Percentiles rank a stretch among this genome's conserved stretches.
Evolutionary conservation across 2,113 vertebrate genomes (phyloP).

Genomic region (Sturnira hondurensis): DNA sequence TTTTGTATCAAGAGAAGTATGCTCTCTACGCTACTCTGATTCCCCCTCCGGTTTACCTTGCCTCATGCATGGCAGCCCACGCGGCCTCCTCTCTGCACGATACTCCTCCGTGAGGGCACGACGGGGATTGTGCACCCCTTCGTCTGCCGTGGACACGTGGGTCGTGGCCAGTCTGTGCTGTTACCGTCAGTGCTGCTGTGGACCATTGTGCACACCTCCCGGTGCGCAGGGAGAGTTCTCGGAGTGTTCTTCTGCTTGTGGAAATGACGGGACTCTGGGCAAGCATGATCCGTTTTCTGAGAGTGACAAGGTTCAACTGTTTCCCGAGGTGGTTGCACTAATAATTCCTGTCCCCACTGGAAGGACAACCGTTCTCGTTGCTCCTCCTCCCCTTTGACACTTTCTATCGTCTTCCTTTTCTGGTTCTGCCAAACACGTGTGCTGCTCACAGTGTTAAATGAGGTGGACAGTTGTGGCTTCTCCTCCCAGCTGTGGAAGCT

Average conservation of each 20-base stretch:
- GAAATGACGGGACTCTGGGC: background rate
- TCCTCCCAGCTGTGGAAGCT: background rate
- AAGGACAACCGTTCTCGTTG: too few species aligned
- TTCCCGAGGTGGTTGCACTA: background rate
- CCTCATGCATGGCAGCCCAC: too few species aligned
- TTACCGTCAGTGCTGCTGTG: background rate
- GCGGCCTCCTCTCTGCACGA: background rate
- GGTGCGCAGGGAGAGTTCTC: background rate
- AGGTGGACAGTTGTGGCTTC: background rate
- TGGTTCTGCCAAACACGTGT: background rate
- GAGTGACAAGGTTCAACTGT: too few species aligned
- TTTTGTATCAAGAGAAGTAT: background rate
- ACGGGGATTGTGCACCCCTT: background rate
- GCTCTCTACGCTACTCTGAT: background rate
- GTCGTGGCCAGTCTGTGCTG: background rate
- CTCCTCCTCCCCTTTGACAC: background rate
- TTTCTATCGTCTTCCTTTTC: background rate
- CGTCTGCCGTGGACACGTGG: background rate
- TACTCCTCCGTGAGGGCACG: background rate
- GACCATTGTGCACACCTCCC: background rate
- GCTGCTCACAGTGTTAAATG: background rate
- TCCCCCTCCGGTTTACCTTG: background rate
- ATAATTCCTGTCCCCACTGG: background rate
- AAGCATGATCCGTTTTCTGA: background rate
- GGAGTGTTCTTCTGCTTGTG: background rate